Evolutionary conservation across 2,888 invertebrate species (phyloP).

Genomic region (Cryptophagus acutangulus): DNA sequence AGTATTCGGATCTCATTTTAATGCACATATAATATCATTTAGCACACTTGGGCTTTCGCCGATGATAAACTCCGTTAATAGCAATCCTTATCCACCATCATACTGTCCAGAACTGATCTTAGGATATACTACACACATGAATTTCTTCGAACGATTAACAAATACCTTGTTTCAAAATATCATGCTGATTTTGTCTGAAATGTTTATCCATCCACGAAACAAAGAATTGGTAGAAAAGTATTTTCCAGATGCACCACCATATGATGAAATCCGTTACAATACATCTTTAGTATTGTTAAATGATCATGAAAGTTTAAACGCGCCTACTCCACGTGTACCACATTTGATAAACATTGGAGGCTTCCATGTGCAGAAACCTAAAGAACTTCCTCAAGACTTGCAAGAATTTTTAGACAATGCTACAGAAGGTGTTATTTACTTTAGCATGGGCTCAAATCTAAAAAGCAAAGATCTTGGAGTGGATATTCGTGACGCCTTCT

Average conservation of each 20-base stretch:
- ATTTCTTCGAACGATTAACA: slow-evolving; percentile 51
- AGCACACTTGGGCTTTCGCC: too few relatives aligned
- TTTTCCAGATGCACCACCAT: slow-evolving; percentile 31
- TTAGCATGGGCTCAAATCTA: slow-evolving; percentile 58
- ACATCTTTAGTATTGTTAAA: slow-evolving; percentile 34
- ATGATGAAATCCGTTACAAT: slow-evolving; percentile 30
- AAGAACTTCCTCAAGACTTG: slow-evolving; percentile 43
- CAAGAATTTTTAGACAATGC: slow-evolving; percentile 51
- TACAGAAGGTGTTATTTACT: slow-evolving; percentile 52
- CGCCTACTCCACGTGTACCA: slow-evolving; percentile 50
- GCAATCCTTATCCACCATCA: slow-evolving; percentile 47
- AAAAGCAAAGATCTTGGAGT: slow-evolving; percentile 52
- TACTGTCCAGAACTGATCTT: slow-evolving; percentile 49
- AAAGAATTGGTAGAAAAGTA: slow-evolving; percentile 29
- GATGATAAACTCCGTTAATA: too few relatives aligned
- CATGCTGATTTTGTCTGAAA: slow-evolving; percentile 24
- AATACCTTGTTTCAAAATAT: slow-evolving; percentile 47
- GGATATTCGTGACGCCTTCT: slow-evolving; percentile 50
- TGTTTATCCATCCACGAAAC: slow-evolving; percentile 24
- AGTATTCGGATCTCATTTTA: too few relatives aligned
- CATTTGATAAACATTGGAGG: slow-evolving; percentile 56
- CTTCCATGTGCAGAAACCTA: slow-evolving; percentile 42
- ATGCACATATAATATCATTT: too few relatives aligned
- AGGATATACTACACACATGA: slow-evolving; percentile 46
- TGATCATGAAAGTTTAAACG: slow-evolving; percentile 50